Conservation (phyloP, 2,888 invertebrate genomes). For the Helobdella robusta region DNA sequence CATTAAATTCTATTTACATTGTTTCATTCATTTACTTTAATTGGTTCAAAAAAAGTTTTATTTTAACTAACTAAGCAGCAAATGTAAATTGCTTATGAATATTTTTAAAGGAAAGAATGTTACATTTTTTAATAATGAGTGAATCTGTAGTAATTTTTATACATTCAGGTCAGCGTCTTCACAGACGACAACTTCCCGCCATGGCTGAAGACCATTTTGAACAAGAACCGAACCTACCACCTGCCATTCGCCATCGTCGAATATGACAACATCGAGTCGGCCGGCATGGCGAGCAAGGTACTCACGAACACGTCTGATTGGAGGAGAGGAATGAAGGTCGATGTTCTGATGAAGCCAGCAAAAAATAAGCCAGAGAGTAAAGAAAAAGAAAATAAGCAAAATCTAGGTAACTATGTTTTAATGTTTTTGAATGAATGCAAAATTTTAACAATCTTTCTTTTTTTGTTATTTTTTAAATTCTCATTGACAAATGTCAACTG, state of each 20-base stretch:
- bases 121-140: no score
- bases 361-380: slow-evolving; percentile 36
- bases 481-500: no score
- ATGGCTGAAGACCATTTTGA: slow-evolving; percentile 66
- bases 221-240: slow-evolving; percentile 48
- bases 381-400: slow-evolving; percentile 31
- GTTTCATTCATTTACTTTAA: background rate
- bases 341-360: slow-evolving; percentile 40
- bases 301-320: slow-evolving; percentile 45
- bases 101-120: no score
- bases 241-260: slow-evolving; percentile 77
- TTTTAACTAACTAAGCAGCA: no score
- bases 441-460: background rate
- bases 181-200: slow-evolving; percentile 67
- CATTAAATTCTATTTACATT: background rate
- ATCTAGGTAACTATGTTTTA: background rate
- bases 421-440: background rate
- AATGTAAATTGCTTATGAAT: no score
- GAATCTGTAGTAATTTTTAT: no score
- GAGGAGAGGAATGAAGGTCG: slow-evolving; percentile 47
- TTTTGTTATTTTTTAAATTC: no score
- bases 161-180: no score
- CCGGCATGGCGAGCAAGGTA: slow-evolving; percentile 65
- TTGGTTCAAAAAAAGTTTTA: background rate
- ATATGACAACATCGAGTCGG: slow-evolving; percentile 76